phyloP scores from a whole-genome alignment of 2,797 vertebrate genomes.

The Schizothorax lantsangensis region DNA sequence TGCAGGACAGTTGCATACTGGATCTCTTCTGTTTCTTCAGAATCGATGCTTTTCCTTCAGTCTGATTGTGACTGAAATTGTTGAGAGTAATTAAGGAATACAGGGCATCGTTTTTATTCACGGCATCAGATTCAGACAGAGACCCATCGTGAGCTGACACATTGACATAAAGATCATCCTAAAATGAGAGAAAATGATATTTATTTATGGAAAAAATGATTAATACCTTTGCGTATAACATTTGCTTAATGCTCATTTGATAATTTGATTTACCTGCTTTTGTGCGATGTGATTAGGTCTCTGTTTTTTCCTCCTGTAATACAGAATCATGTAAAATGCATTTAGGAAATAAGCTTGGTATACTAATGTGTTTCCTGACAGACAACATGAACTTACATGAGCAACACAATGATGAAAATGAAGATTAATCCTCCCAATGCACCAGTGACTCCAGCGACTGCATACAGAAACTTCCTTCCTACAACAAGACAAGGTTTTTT shows the following conservation, averaged over 20 bases:
- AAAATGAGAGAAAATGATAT: background rate
- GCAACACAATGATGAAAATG: background rate
- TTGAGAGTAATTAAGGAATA: background rate
- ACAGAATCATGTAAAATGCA: background rate
- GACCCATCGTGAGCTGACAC: background rate
- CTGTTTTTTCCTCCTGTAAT: background rate
- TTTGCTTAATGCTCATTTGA: background rate
- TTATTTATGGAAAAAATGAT: background rate
- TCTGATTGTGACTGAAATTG: background rate
- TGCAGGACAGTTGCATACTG: background rate
- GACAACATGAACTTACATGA: constrained; percentile 6
- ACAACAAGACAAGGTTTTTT: background rate
- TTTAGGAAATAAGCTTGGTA: background rate
- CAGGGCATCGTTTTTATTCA: background rate
- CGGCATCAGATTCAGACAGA: background rate
- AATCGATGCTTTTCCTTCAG: background rate
- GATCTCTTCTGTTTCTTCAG: constrained; percentile 14
- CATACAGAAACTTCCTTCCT: background rate
- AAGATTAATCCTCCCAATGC: constrained; percentile 14
- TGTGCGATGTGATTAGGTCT: background rate
- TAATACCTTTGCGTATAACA: too few species aligned
- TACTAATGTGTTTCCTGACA: background rate
- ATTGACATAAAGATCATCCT: background rate
- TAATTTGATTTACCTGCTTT: background rate
- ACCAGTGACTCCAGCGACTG: background rate